Evolutionary conservation across 2,888 invertebrate species (phyloP).

Genomic region (Sphaeridia pumilis): DNA sequence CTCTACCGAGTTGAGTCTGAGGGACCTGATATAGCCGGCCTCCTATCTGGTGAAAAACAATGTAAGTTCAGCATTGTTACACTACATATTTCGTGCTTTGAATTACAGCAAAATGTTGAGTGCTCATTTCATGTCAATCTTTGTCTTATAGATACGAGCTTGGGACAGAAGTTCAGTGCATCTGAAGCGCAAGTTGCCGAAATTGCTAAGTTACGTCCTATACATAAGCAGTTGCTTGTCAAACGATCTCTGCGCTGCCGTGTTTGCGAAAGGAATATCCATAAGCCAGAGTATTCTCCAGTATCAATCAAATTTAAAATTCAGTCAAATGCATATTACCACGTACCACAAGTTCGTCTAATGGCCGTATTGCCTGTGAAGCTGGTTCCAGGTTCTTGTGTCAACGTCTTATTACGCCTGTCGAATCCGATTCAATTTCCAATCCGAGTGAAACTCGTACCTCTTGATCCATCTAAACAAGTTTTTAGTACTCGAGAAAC

Average conservation of each 20-base stretch:
- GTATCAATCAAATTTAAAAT: conserved; percentile 95
- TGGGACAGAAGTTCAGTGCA: too few species aligned
- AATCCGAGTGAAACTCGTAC: conserved; percentile 58
- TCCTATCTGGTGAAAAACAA: too few species aligned
- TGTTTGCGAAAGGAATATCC: conserved; percentile 89
- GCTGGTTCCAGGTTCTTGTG: conserved; percentile 51
- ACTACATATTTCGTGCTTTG: too few species aligned
- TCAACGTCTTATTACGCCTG: conserved; percentile 66
- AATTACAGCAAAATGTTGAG: too few species aligned
- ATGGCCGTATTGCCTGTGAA: conserved; percentile 51
- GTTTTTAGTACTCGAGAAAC: too few species aligned
- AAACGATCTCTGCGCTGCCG: conserved; percentile 84
- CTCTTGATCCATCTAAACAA: too few species aligned
- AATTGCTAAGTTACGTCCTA: too few species aligned
- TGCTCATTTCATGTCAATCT: too few species aligned
- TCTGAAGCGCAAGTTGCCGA: too few species aligned
- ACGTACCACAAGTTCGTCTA: conserved; percentile 83
- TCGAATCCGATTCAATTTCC: conserved; percentile 83
- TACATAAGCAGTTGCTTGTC: conserved; percentile 72
- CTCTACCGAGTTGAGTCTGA: conserved; percentile 27
- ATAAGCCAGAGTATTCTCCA: conserved; percentile 92
- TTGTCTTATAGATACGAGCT: too few species aligned
- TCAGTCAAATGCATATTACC: conserved; percentile 80
- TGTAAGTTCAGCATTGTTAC: too few species aligned
- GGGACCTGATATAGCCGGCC: too few species aligned